Evolutionary conservation across 2,797 vertebrate species (phyloP), one percentile per base, ranked within the genome.

Genomic region (Anas acuta): DNA sequence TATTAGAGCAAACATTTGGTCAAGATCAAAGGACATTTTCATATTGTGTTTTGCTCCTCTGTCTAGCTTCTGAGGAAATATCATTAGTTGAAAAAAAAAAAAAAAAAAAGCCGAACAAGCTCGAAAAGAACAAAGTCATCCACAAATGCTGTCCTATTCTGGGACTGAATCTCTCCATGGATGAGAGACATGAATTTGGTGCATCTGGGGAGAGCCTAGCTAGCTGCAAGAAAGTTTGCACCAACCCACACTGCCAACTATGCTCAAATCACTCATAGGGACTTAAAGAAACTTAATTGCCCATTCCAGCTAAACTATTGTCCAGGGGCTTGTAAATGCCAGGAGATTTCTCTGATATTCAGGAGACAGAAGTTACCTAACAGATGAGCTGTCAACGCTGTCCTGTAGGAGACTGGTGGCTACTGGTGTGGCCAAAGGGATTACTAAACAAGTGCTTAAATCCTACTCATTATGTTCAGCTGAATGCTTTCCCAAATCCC

Each of bases 1-100:
- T 74, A 74, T 74, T 32, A 28, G 54, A 88, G 47, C 66, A 80
- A 94, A 96, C 35, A 74, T 92, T 80, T 89, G 69, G 74, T 89
- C 64, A 69, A 65, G 73, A 83, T 80, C 21, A 87, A 79, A 74
- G 67, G 69, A 62, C 12, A 0, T 14, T 83, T 70, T 90, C 35
- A 2, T 1, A 7, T 4, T 54, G 47, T 22, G 51, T 57, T 70
- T 57, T 64, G n/a, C 57, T 87, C 51, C n/a, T 22, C 19, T 33
- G 26, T 30, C 79, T 45, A 32, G 39, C 51, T 69, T 57, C 76
- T 71, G 21, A 32, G 57, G 71, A 73, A 90, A 53, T 64, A 54
- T 19, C 23, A 56, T 26, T 49, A 56, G 62, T 16, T 30, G 18
- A 19, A 35, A 75, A 23, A 51, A 51, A 49, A 49, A 51, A 49